Evolutionary conservation across 2,113 vertebrate genomes (phyloP), one percentile per base, ranked within the genome.

Genomic region (Alectura lathami): DNA sequence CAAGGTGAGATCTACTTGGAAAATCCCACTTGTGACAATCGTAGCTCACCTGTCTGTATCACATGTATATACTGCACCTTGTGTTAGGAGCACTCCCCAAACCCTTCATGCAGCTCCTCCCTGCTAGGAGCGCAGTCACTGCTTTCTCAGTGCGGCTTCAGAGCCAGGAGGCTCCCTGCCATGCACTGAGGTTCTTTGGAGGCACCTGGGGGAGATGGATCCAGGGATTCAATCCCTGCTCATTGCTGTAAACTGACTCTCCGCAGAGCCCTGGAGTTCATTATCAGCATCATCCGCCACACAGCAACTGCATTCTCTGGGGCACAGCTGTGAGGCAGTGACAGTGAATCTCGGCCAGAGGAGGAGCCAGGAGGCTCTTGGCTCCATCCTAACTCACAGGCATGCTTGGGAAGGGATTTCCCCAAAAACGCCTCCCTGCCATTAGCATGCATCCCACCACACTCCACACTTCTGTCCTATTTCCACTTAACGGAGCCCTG

Each of bases 71-170:
- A 13, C 4, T 4, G 1, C 50, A 22, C 20, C 53, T 18, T 0
- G 21, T 6, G 20, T 15, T 42, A 11, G 0, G 11, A 36, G 82
- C 74, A 47, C 14, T 5, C 59, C 38, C 53, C 9, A 1, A 32
- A 15, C 54, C 4, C 5, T 24, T 30, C 43, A 2, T 0, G 0
- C 2, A 3, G 67, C 1, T 85, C 38, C 63, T 60, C 1, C 0
- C 34, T 0, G 1, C 59, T 21, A 32, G 64, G 40, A 54, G 23
- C 1, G 5, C 84, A 45, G 43, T 34, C 27, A 4, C 42, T 7
- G 3, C 8, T 26, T 24, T 17, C 48, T 64, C 67, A 7, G 48
- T 2, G 56, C 2, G 1, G 30, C 60, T 27, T 51, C 7, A 2
- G 5, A 70, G 38, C 48, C 74, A 23, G 18, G 12, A 59, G 69